These are phyloP conservation scores for Enteromius afrohamiltoni DNA, from an alignment of 2,797 vertebrate species.

Conservation along the genomic window DNA sequence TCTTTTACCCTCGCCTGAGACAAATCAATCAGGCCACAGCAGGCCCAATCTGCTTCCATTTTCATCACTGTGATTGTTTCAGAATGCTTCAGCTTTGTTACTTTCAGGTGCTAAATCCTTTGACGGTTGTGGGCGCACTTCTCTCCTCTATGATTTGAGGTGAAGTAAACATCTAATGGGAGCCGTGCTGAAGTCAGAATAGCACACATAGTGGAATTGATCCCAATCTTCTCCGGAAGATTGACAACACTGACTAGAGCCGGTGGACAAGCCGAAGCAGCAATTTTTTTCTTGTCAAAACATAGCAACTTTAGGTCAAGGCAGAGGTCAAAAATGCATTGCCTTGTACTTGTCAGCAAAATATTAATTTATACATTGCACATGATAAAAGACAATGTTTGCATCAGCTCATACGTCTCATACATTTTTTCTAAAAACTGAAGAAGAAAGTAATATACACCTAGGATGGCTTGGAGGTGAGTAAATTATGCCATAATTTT, in stretches of 20 bases:
- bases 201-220: conserved; percentile 50
- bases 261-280: conserved; percentile 16
- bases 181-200: conserved; percentile 52
- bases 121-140: conserved; percentile 45
- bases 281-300: background rate
- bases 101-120: conserved; percentile 38
- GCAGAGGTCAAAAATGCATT: background rate
- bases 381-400: background rate
- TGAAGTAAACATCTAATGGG: conserved; percentile 56
- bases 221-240: conserved; percentile 54
- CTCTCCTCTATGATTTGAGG: conserved; percentile 44
- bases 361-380: background rate
- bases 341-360: background rate
- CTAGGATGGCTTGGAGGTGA: too few relatives aligned
- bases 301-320: background rate
- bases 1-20: conserved; percentile 26
- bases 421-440: too few relatives aligned
- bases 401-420: background rate
- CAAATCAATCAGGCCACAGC: conserved; percentile 41
- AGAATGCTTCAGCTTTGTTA: conserved; percentile 22
- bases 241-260: conserved; percentile 32
- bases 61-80: conserved; percentile 42
- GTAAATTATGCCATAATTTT: too few relatives aligned
- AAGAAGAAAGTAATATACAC: too few relatives aligned
- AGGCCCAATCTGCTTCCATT: conserved; percentile 46